phyloP scores from a whole-genome alignment of 2,797 vertebrate genomes.

The Sardinella longiceps region DNA sequence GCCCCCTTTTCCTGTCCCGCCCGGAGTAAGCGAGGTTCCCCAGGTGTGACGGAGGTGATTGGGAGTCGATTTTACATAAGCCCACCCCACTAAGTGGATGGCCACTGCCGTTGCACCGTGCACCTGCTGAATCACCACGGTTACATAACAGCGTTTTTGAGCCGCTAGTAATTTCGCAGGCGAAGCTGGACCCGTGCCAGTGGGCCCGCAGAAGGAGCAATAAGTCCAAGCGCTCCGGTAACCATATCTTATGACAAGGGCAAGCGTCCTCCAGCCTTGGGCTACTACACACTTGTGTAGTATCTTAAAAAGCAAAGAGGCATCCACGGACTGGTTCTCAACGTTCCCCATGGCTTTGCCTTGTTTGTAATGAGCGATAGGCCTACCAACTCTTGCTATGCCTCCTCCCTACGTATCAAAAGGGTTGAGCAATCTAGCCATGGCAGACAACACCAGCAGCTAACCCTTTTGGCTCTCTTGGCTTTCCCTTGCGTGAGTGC shows the following conservation, averaged over 20 bases:
- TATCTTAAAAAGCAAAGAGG: not conserved
- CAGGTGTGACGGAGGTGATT: constrained; percentile 35
- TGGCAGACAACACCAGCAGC: not conserved
- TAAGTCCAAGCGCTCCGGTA: not conserved
- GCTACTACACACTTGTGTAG: not conserved
- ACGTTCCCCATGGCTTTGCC: not conserved
- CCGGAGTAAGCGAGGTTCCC: constrained; percentile 33
- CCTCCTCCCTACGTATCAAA: constrained; percentile 14
- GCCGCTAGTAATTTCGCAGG: constrained; percentile 31
- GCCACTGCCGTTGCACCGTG: constrained; percentile 37
- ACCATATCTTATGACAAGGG: not conserved
- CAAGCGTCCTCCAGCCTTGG: not conserved
- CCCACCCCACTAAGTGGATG: constrained; percentile 35
- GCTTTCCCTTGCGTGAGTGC: not conserved
- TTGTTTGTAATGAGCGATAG: constrained; percentile 19
- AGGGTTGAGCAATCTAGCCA: constrained; percentile 24
- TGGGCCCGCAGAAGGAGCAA: not conserved
- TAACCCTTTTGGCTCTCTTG: not conserved
- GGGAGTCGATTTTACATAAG: constrained; percentile 45
- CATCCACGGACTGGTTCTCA: not conserved
- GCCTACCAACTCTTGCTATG: not conserved
- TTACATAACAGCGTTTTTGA: constrained; percentile 43
- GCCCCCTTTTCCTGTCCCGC: constrained; percentile 24
- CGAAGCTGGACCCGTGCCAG: not conserved
- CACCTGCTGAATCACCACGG: constrained; percentile 49